phyloP scores from a whole-genome alignment of 2,797 vertebrate species.

The Cirrhinus molitorella region DNA sequence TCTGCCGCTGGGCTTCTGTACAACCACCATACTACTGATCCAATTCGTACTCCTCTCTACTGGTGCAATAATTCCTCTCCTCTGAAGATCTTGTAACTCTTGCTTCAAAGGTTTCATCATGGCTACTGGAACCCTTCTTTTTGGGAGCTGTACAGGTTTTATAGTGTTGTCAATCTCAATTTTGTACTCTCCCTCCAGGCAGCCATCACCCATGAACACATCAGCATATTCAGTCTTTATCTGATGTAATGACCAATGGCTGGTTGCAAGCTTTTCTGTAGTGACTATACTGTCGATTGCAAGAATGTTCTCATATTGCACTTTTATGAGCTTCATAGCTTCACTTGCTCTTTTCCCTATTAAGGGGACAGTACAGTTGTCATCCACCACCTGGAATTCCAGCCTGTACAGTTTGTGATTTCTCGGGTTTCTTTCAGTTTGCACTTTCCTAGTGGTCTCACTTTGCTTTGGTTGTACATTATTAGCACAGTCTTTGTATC shows the following conservation, averaged over 20 bases:
- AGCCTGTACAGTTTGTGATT: slow-evolving; percentile 50
- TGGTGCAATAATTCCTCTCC: background rate
- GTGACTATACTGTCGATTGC: slow-evolving; percentile 38
- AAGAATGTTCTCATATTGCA: slow-evolving; percentile 41
- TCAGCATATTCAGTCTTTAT: slow-evolving; percentile 18
- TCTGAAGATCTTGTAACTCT: background rate
- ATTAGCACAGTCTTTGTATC: slow-evolving; percentile 34
- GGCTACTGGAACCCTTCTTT: slow-evolving; percentile 8
- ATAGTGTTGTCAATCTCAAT: background rate
- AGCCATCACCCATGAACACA: background rate
- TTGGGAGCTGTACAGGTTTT: slow-evolving; percentile 12
- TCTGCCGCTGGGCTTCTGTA: background rate
- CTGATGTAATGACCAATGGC: background rate
- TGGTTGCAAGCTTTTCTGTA: background rate
- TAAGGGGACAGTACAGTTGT: background rate
- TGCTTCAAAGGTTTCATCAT: slow-evolving; percentile 2
- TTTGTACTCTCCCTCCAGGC: background rate
- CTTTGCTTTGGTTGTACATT: slow-evolving; percentile 49
- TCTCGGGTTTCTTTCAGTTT: slow-evolving; percentile 54
- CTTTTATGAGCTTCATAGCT: slow-evolving; percentile 47
- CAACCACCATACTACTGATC: slow-evolving; percentile 5
- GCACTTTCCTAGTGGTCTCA: slow-evolving; percentile 34
- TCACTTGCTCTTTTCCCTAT: background rate
- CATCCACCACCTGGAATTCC: slow-evolving; percentile 16
- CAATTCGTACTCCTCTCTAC: background rate